Base-by-base conservation (phyloP, 2,797 vertebrate genomes). In the Periparus ater region DNA sequence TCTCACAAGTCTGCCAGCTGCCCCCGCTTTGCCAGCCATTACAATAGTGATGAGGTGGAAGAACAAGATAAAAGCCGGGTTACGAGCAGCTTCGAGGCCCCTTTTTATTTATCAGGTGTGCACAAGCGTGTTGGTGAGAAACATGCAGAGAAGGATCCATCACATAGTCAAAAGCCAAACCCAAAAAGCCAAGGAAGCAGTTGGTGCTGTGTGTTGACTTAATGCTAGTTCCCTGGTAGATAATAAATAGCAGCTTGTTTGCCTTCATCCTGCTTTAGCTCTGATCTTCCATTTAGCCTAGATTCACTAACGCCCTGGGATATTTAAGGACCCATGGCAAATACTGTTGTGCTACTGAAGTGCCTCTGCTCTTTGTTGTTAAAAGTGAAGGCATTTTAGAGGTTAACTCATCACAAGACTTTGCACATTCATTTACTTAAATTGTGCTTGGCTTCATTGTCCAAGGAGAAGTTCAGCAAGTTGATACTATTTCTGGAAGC, bases 61-160 rank as follows among this genome's bases (percentile, higher is more conserved):
- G 98, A 98, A 61, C 98, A 97, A 54, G 98, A 98, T 32, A 96
- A 97, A 85, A 97, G 88, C 21, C 97, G 97, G 94, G 98, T 97
- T 82, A 78, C 86, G 22, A 92, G 96, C 96, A 73, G 55, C 96
- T 96, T 97, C 96, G 98, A 98, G 77, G 71, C 85, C 89, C 93
- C 96, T 67, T 67, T 96, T 92, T 96, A 95, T 91, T 95, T 97
- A 92, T 96, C 98, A 99, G 99, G 99, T 99, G 97, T 95, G 98
- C 96, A 97, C 88, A 93, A 94, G 83, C 95, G 44, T 63, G 62
- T 87, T 81, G 89, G 74, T 44, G 81, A 86, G 81, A 72, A 81
- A 73, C n/a, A 23, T 1, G 13, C 40, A 44, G 57, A 86, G 38
- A 91, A 63, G 32, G 70, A 70, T 26, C 36, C 79, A 6, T 34